Evolutionary conservation across 2,888 invertebrate genomes (phyloP).

Genomic region (Spodoptera exigua): DNA sequence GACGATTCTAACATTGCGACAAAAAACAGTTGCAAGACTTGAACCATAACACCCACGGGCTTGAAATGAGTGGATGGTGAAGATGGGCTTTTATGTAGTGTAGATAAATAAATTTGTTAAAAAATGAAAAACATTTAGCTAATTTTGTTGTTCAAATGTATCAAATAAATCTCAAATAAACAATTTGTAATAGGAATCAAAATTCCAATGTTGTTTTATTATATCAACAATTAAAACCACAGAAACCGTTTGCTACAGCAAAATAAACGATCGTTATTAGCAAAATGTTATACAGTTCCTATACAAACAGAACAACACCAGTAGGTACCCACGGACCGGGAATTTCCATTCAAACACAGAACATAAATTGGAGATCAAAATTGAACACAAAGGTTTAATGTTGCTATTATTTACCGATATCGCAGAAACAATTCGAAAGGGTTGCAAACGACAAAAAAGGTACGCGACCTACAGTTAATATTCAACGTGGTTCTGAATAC

Average conservation of each 20-base stretch:
- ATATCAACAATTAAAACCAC: neutral
- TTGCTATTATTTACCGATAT: conserved; percentile 60
- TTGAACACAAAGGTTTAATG: conserved; percentile 59
- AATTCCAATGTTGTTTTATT: neutral
- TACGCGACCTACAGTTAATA: conserved; percentile 57
- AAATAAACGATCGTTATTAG: conserved; percentile 34
- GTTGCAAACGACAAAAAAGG: conserved; percentile 53
- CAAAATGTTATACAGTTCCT: conserved; percentile 32
- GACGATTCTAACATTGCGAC: too few species aligned
- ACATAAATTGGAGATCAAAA: conserved; percentile 61
- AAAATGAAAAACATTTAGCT: neutral
- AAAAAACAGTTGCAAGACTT: too few species aligned
- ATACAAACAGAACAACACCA: conserved; percentile 39
- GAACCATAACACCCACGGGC: too few species aligned
- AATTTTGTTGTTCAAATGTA: too few species aligned
- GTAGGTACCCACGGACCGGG: conserved; percentile 34
- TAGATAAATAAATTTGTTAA: too few species aligned
- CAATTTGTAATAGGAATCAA: neutral
- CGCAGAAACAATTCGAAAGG: conserved; percentile 65
- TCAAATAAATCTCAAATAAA: too few species aligned
- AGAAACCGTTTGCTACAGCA: neutral
- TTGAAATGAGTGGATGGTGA: too few species aligned
- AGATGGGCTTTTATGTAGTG: too few species aligned
- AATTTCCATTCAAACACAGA: conserved; percentile 48
- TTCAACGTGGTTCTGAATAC: conserved; percentile 57